Base-by-base conservation (phyloP, 37 sponge, comb jelly and placozoan genomes). In the Haliclona indistincta region DNA sequence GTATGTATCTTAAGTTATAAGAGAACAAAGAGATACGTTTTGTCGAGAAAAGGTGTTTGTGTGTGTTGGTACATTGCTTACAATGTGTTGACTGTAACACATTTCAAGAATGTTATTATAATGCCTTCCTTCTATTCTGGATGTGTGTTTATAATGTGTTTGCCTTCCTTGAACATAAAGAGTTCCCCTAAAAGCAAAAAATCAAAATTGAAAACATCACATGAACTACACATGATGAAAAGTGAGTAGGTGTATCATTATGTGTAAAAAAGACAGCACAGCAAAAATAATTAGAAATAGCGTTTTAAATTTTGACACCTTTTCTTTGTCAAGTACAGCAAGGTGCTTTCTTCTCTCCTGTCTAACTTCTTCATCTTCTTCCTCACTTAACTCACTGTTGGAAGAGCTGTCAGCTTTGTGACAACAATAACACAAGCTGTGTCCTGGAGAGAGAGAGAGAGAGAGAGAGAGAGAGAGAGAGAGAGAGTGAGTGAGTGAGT, bases 161-260 rank as follows among this genome's bases (percentile, higher is more conserved):
- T 74, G 5, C 88, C 79, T 36, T 80, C 72, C 55, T 90, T 95
- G 78, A 93, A 95, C 25, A 84, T n/a, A n/a, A 69, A 2, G 64
- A 81, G 61, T 98, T 98, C 1, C 99, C 99, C 91, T 89, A 41
- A 10, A 38, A 20, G 32, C 32, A 71, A 1, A 6, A 70, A 45
- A n/a, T n/a, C n/a, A n/a, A n/a, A n/a, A n/a, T 29, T n/a, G n/a
- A n/a, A 11, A 73, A 34, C 17, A 19, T 67, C 5, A 15, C 11
- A 33, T 7, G 40, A 67, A 67, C 17, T 33, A 3, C 35, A 32
- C 55, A 10, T 62, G 23, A n/a, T n/a, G n/a, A n/a, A n/a, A n/a
- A n/a, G n/a, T n/a, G n/a, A n/a, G n/a, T n/a, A n/a, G n/a, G n/a
- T n/a, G n/a, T n/a, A n/a, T n/a, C n/a, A n/a, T n/a, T n/a, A n/a